Evolutionary conservation across 2,113 vertebrate genomes (phyloP).

Genomic region (Pithys albifrons): DNA sequence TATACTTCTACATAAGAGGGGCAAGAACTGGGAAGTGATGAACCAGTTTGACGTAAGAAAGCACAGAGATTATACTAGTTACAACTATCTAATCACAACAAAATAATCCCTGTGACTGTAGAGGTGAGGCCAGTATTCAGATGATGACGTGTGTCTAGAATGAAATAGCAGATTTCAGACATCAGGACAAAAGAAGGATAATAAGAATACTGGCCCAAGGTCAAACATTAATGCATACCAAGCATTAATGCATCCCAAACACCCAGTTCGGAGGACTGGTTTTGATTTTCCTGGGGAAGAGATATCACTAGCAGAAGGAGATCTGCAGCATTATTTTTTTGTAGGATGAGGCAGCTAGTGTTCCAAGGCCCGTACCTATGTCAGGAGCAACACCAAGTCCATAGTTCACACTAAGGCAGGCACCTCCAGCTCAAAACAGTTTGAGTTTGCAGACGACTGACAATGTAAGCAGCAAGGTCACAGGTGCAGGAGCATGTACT

Average conservation of each 20-base stretch:
- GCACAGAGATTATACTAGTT: not conserved
- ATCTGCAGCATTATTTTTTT: not conserved
- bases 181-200: not conserved
- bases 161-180: not conserved
- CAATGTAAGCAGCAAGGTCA: not conserved
- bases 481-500: not conserved
- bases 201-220: not conserved
- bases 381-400: not conserved
- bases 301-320: not conserved
- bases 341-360: not conserved
- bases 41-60: not conserved
- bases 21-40: not conserved
- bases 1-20: not conserved
- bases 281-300: not conserved
- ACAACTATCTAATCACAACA: constrained; percentile 11
- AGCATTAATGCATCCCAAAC: not conserved
- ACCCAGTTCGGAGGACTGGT: not conserved
- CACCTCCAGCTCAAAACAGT: not conserved
- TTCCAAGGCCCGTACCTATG: not conserved
- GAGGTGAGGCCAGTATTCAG: not conserved
- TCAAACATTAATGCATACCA: not conserved
- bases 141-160: not conserved
- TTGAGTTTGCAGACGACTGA: not conserved
- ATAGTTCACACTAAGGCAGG: not conserved
- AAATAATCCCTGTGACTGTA: not conserved